Conservation (phyloP, 1,140 invertebrate genomes). For the Acromyrmex charruanus region DNA sequence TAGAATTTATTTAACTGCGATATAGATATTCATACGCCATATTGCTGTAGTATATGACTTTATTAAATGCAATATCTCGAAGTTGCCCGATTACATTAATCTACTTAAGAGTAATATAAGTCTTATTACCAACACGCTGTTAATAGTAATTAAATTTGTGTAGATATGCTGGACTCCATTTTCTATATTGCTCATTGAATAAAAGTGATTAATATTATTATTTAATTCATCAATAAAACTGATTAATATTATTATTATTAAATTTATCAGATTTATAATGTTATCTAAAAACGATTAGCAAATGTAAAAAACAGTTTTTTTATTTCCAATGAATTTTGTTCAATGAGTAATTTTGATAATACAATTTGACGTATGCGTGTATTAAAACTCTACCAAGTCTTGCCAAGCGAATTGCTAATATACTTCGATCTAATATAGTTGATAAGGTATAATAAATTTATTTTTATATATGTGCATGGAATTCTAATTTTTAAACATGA, state of each 20-base stretch:
- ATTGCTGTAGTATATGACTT: constrained; percentile 61
- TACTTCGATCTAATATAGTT: constrained; percentile 10
- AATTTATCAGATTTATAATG: constrained; percentile 16
- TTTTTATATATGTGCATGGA: background rate
- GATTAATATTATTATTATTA: constrained; percentile 9
- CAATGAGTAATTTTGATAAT: constrained; percentile 60
- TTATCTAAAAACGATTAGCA: background rate
- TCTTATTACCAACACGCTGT: constrained; percentile 59
- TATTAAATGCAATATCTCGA: constrained; percentile 55
- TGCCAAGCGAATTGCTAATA: constrained; percentile 42
- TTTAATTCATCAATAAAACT: constrained; percentile 1
- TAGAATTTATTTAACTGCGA: constrained; percentile 35
- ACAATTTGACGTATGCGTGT: constrained; percentile 34
- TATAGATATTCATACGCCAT: constrained; percentile 60
- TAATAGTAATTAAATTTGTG: constrained; percentile 62
- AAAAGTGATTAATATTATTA: background rate
- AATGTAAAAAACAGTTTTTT: background rate
- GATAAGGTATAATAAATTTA: constrained; percentile 29
- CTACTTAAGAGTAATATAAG: constrained; percentile 55
- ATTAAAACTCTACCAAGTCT: constrained; percentile 50
- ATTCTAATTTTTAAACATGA: constrained; percentile 10
- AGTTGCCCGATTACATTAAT: constrained; percentile 48
- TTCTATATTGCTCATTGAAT: constrained; percentile 63
- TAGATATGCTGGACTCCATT: constrained; percentile 45
- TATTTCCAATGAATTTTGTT: constrained; percentile 5